Base-by-base conservation (phyloP, 2,888 invertebrate species). In the Dermolepida albohirtum region DNA sequence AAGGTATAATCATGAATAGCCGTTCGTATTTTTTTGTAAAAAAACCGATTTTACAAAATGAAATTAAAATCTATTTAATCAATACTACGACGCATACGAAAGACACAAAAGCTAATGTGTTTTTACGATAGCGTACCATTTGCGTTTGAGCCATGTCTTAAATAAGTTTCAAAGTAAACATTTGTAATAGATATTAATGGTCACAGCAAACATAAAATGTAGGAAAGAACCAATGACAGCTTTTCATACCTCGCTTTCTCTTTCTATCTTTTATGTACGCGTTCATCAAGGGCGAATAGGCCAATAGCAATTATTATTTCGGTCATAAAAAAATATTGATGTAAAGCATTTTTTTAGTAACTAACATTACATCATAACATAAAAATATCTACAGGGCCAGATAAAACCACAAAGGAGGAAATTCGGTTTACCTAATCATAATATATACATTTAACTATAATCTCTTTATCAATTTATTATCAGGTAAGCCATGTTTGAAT, bases 401-500 rank as follows among this genome's bases (percentile, higher is more conserved):
- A 14, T 59, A 44, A 44, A 34, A 59, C 34, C 0, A 47, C 29
- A 59, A 44, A 29, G 59, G 0, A 44, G 57, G 34, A 47, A 47
- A 29, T 47, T 59, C 1, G 5, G 2, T 59, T 47, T 49, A 14
- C 5, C 22, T 11, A 34, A 11, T 12, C 12, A 12, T 16, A 10
- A 11, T 43, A 29, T 44, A 14, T 10, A 14, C 29, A 29, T 17
- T 34, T 54, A 11, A 14, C 14, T 54, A n/a, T 43, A 29, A 47
- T 59, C 44, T 59, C 29, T 59, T 59, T 44, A 44, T 44, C 43
- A 47, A 47, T 10, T 64, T 22, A 51, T 66, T 66, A 66, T 66
- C 66, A 66, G 57, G 57, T 66, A 51, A 59, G 57, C 66, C 59
- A 51, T 50, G 40, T 50, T 64, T 64, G 27, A 64, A 64, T 34